phyloP scores from a whole-genome alignment of 2,888 invertebrate genomes.

The Trypoxylon attenuatum region DNA sequence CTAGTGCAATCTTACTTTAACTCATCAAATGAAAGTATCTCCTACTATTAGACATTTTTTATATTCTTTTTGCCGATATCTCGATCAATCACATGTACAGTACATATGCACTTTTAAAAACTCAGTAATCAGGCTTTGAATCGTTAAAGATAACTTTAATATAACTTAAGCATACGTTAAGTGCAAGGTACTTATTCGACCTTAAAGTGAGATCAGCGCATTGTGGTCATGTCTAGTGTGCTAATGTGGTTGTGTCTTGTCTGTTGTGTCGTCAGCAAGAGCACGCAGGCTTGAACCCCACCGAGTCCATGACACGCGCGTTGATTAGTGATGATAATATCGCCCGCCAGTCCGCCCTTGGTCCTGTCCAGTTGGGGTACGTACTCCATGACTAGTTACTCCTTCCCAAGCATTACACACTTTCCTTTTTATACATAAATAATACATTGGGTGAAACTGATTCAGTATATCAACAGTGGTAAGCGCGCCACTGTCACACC shows the following conservation, averaged over 20 bases:
- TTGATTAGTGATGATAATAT: constrained; percentile 93
- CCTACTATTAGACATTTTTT: no score
- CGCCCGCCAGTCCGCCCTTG: constrained; percentile 88
- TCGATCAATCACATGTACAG: no score
- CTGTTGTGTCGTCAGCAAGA: constrained; percentile 88
- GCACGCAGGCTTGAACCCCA: constrained; percentile 90
- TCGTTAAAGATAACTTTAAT: constrained; percentile 49
- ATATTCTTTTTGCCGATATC: no score
- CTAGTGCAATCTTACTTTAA: no score
- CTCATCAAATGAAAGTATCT: no score
- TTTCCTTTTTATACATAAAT: no score
- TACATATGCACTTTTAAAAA: no score
- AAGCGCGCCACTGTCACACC: constrained; percentile 8
- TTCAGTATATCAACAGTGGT: constrained; percentile 11
- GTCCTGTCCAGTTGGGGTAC: constrained; percentile 96
- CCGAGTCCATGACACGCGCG: constrained; percentile 96
- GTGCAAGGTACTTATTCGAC: constrained; percentile 51
- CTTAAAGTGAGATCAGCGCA: constrained; percentile 65
- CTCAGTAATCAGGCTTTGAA: constrained; percentile 46
- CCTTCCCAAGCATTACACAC: constrained; percentile 43
- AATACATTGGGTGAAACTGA: constrained; percentile 8
- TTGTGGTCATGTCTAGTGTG: constrained; percentile 72
- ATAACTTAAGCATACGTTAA: constrained; percentile 41
- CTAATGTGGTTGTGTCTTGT: constrained; percentile 77
- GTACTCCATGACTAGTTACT: constrained; percentile 77